A percentile compares a stretch with the other conserved stretches of the same genome.
Evolutionary conservation across 2,888 invertebrate species (phyloP).

Genomic region (Megamerina dolium): DNA sequence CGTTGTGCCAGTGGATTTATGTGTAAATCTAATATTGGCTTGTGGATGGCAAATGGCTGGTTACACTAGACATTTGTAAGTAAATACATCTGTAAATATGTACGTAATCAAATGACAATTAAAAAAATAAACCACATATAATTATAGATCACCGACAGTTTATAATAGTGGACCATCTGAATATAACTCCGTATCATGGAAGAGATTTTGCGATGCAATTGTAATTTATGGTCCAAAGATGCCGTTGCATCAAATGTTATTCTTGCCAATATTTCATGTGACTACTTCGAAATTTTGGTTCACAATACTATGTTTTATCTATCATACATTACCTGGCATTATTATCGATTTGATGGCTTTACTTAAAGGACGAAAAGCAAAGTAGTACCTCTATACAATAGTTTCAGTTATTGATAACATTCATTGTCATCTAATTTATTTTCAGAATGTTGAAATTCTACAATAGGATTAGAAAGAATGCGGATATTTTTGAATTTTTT

Average conservation of each 20-base stretch:
- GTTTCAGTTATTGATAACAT: not conserved
- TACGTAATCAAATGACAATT: no score
- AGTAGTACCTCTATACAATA: no score
- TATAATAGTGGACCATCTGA: constrained; percentile 82
- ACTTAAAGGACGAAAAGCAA: no score
- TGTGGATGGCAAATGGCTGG: constrained; percentile 49
- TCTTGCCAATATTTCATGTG: constrained; percentile 57
- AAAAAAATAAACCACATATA: no score
- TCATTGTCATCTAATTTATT: not conserved
- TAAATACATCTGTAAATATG: no score
- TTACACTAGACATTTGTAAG: no score
- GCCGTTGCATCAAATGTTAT: constrained; percentile 61
- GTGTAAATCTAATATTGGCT: constrained; percentile 47
- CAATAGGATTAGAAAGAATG: constrained; percentile 71
- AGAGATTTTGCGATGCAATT: constrained; percentile 52
- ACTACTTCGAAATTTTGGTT: constrained; percentile 46
- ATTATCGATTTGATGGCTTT: constrained; percentile 52
- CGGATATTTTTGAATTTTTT: constrained; percentile 69
- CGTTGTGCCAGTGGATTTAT: constrained; percentile 50
- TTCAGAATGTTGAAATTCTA: constrained; percentile 70
- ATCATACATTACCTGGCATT: constrained; percentile 61
- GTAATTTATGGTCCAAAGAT: constrained; percentile 49
- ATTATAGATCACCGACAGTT: constrained; percentile 20
- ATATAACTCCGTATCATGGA: constrained; percentile 77
- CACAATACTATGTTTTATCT: constrained; percentile 51